phyloP scores from a whole-genome alignment of 2,888 invertebrate genomes.

The Lottia scabra region DNA sequence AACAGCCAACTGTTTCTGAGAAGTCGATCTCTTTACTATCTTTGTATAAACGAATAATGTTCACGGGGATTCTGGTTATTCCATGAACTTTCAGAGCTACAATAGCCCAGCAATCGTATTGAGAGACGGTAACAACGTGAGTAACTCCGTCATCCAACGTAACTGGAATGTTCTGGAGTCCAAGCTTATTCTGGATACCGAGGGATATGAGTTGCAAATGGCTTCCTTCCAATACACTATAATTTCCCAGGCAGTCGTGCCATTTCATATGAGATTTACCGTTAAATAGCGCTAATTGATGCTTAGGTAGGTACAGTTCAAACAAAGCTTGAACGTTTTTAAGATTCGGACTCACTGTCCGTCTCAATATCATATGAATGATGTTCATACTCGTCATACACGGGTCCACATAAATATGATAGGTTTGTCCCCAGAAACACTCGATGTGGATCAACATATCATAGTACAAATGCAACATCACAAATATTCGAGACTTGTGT shows the following conservation, averaged over 20 bases:
- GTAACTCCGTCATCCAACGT: conserved; percentile 15
- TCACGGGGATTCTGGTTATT: conserved; percentile 50
- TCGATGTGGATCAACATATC: conserved; percentile 50
- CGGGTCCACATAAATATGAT: conserved; percentile 53
- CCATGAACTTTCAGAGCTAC: conserved; percentile 59
- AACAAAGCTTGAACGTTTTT: conserved; percentile 45
- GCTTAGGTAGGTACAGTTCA: conserved; percentile 52
- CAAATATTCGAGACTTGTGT: conserved; percentile 43
- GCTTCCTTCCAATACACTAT: conserved; percentile 43
- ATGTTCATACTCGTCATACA: conserved; percentile 52
- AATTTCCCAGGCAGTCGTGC: conserved; percentile 48
- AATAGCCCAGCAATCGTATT: conserved; percentile 59
- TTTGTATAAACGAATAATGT: conserved; percentile 48
- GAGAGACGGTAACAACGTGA: conserved; percentile 39
- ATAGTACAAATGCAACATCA: conserved; percentile 49
- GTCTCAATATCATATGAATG: conserved; percentile 44
- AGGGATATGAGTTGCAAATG: conserved; percentile 50
- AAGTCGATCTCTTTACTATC: conserved; percentile 42
- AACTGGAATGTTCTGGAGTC: conserved; percentile 43
- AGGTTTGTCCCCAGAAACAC: conserved; percentile 62
- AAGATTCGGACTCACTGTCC: conserved; percentile 47
- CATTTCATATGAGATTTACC: conserved; percentile 40
- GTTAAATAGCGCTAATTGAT: conserved; percentile 48
- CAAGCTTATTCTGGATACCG: conserved; percentile 47
- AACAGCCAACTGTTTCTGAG: conserved; percentile 41